Evolutionary conservation across 1,140 invertebrate genomes (phyloP).

Genomic region (Scaptomyza pallida): DNA sequence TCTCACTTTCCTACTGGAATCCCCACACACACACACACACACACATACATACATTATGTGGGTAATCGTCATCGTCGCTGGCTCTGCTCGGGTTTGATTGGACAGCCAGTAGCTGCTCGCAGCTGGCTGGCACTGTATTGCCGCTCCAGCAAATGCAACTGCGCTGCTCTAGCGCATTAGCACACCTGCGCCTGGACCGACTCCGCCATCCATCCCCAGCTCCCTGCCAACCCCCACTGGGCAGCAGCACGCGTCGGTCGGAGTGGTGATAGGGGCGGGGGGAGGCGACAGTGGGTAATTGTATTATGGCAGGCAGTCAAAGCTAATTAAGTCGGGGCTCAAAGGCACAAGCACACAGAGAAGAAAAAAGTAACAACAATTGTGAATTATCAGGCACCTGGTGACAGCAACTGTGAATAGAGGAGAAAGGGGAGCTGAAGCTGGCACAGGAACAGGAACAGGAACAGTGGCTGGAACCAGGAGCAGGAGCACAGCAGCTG

Average conservation of each 20-base stretch:
- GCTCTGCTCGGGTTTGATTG: constrained; percentile 48
- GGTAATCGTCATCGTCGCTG: constrained; percentile 11
- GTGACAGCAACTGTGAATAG: constrained; percentile 1
- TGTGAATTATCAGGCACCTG: constrained; percentile 40
- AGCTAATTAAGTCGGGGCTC: constrained; percentile 71
- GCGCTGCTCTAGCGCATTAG: constrained; percentile 35
- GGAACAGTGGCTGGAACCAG: background rate
- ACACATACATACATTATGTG: background rate
- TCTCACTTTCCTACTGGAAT: constrained; percentile 26
- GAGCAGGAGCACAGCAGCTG: constrained; percentile 24
- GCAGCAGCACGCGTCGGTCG: constrained; percentile 26
- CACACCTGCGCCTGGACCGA: constrained; percentile 39
- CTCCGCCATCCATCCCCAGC: background rate
- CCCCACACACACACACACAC: background rate
- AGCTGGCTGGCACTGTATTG: constrained; percentile 27
- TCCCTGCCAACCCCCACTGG: background rate
- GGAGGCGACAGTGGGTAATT: constrained; percentile 11
- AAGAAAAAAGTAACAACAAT: constrained; percentile 40
- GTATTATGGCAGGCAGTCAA: constrained; percentile 58
- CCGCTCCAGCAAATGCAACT: constrained; percentile 13
- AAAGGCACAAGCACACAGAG: constrained; percentile 38
- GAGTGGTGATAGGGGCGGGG: background rate
- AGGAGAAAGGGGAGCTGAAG: background rate
- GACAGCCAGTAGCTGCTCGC: constrained; percentile 25
- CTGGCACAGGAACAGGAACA: background rate